phyloP scores from a whole-genome alignment of 92 coral and sea anemone genomes.

The Bergia sp. region DNA sequence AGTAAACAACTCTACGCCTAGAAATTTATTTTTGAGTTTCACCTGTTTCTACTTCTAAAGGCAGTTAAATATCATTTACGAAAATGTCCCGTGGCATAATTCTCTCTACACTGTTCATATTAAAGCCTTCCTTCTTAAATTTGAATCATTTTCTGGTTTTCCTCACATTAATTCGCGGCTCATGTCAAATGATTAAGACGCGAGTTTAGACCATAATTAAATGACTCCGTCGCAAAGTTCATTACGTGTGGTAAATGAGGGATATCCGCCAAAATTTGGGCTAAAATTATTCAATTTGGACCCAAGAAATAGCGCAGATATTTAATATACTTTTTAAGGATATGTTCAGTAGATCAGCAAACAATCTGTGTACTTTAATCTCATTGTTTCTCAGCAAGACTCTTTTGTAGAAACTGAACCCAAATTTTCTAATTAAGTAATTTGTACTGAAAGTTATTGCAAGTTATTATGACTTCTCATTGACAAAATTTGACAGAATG shows the following conservation, averaged over 20 bases:
- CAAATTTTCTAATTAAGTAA: constrained; percentile 39
- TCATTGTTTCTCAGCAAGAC: constrained; percentile 1
- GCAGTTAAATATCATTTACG: neutral
- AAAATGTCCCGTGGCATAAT: neutral
- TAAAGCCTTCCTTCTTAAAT: constrained; percentile 39
- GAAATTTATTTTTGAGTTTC: neutral
- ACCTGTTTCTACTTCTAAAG: neutral
- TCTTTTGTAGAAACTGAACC: constrained; percentile 20
- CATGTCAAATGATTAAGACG: constrained; percentile 28
- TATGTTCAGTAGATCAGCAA: neutral
- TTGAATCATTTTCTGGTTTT: constrained; percentile 16
- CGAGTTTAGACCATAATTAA: constrained; percentile 5
- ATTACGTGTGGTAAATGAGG: constrained; percentile 32
- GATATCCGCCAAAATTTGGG: constrained; percentile 36
- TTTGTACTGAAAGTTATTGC: constrained; percentile 30
- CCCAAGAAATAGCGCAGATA: constrained; percentile 7
- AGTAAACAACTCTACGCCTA: neutral
- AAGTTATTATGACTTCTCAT: constrained; percentile 19
- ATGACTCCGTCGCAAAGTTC: constrained; percentile 20
- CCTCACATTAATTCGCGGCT: constrained; percentile 36
- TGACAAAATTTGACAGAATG: constrained; percentile 13
- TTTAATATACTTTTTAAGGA: constrained; percentile 27
- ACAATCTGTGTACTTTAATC: neutral
- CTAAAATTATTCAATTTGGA: constrained; percentile 26
- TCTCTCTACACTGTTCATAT: neutral